These are phyloP conservation scores for Hemicrepidius hirtus DNA, from an alignment of 2,888 invertebrate species.

Conservation along the genomic window DNA sequence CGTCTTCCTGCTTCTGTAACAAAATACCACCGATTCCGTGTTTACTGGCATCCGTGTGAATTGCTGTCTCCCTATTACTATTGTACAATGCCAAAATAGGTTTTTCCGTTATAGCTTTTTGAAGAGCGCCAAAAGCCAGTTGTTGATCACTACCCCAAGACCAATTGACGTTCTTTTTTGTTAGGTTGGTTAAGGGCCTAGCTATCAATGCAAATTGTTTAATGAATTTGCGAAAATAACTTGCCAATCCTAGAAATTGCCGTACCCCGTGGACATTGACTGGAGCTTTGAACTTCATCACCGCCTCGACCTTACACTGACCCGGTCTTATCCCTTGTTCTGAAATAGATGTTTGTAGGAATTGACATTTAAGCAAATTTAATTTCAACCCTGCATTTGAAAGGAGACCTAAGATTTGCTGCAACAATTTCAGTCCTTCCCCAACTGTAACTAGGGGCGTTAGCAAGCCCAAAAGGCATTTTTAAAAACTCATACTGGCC, in stretches of 20 bases:
- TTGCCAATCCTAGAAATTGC: slow-evolving; percentile 46
- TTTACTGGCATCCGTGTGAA: not conserved
- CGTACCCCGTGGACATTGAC: slow-evolving; percentile 18
- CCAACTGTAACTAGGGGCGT: not conserved
- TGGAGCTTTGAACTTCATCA: not conserved
- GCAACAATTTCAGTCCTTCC: not conserved
- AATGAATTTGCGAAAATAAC: not conserved
- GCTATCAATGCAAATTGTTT: not conserved
- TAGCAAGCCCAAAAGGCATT: not conserved
- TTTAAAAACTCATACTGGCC: slow-evolving; percentile 45
- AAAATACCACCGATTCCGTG: not conserved
- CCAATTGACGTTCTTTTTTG: not conserved
- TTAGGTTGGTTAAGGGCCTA: slow-evolving; percentile 9
- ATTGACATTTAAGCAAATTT: slow-evolving; percentile 27
- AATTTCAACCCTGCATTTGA: slow-evolving; percentile 23
- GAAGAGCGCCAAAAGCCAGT: no score
- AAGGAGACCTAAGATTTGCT: not conserved
- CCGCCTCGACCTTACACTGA: not conserved
- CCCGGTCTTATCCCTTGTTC: not conserved
- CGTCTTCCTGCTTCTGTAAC: not conserved
- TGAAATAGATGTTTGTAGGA: slow-evolving; percentile 41
- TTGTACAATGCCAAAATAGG: no score
- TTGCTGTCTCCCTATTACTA: no score
- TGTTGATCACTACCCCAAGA: no score
- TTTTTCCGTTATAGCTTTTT: no score